phyloP scores from a whole-genome alignment of 2,113 vertebrate species.

The Daphoenositta chrysoptera region DNA sequence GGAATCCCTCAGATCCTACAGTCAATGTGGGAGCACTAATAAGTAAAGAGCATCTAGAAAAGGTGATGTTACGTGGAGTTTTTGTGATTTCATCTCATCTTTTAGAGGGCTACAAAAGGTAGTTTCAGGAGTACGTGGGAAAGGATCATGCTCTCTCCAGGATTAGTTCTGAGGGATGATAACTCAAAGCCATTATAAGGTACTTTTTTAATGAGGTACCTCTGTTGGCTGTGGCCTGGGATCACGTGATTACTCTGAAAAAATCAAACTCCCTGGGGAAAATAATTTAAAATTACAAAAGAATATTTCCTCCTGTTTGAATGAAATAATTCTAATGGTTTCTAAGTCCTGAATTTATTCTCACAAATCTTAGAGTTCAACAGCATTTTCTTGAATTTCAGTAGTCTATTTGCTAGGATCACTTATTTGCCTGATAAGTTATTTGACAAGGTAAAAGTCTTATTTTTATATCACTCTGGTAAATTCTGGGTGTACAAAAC shows the following conservation, averaged over 20 bases:
- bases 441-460: background rate
- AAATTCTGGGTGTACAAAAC: background rate
- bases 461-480: background rate
- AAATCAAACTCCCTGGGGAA: background rate
- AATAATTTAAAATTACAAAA: background rate
- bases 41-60: conserved; percentile 91
- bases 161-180: background rate
- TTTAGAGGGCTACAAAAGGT: background rate
- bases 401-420: background rate
- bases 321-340: background rate
- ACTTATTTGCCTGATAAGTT: background rate
- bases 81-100: background rate
- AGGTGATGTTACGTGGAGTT: conserved; percentile 71
- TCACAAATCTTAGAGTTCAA: background rate
- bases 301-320: background rate
- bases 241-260: background rate
- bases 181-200: background rate
- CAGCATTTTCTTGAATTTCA: background rate
- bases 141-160: background rate
- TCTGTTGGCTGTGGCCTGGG: background rate
- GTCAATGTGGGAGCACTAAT: conserved; percentile 86
- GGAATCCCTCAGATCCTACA: conserved; percentile 80
- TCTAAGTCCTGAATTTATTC: background rate
- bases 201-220: background rate
- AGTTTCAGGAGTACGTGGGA: background rate